Evolutionary conservation across 2,797 vertebrate genomes (phyloP).

Genomic region (Syngnathus acus): DNA sequence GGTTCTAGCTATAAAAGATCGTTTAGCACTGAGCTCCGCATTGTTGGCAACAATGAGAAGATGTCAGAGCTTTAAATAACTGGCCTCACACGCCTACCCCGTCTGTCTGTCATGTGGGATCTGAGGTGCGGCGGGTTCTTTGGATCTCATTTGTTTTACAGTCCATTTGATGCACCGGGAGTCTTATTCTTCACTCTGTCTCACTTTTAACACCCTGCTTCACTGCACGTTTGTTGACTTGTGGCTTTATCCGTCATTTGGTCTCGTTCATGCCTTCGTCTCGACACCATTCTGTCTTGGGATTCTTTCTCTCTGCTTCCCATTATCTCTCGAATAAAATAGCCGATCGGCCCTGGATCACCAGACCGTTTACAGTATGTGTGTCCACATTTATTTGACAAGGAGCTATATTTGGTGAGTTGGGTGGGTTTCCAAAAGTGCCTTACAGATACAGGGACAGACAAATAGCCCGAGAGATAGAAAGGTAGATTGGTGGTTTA

Average conservation of each 20-base stretch:
- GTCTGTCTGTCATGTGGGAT: slow-evolving; percentile 14
- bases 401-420: neutral
- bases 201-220: neutral
- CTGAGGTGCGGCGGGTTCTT: slow-evolving; percentile 14
- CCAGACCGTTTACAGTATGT: neutral
- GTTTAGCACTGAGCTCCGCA: neutral
- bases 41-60: slow-evolving; percentile 4
- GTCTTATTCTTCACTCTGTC: neutral
- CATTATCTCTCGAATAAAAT: neutral
- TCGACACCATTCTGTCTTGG: neutral
- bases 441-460: neutral
- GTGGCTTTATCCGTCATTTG: neutral
- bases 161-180: slow-evolving; percentile 3
- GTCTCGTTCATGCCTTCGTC: neutral
- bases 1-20: neutral
- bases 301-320: neutral
- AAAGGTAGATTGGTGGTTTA: neutral
- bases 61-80: slow-evolving; percentile 15
- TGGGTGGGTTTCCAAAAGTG: neutral
- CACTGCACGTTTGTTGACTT: neutral
- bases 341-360: neutral
- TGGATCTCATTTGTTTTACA: slow-evolving; percentile 16
- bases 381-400: neutral
- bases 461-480: neutral
- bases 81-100: neutral